Evolutionary conservation across 2,888 invertebrate genomes (phyloP).

Genomic region (Diarsia mendica): DNA sequence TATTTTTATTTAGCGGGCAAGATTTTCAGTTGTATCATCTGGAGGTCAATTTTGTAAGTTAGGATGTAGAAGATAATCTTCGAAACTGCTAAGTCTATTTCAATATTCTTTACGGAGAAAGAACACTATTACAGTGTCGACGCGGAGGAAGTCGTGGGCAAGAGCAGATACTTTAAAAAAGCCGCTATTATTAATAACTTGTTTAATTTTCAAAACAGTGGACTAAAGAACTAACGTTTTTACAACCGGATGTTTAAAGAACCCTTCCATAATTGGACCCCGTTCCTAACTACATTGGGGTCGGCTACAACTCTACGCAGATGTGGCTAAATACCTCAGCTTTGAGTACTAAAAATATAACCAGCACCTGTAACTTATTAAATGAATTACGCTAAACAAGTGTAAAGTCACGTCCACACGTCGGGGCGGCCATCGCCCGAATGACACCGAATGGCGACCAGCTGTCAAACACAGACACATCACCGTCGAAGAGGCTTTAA

Average conservation of each 20-base stretch:
- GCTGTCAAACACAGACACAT: constrained; percentile 59
- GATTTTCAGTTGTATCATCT: neutral
- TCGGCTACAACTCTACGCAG: constrained; percentile 7
- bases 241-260: neutral
- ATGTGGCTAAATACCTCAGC: constrained; percentile 26
- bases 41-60: neutral
- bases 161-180: neutral
- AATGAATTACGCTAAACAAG: constrained; percentile 33
- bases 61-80: neutral
- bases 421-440: constrained; percentile 24
- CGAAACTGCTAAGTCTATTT: neutral
- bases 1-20: neutral
- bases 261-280: neutral
- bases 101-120: neutral
- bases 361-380: constrained; percentile 40
- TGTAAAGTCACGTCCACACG: constrained; percentile 49
- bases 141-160: neutral
- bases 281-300: neutral
- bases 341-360: constrained; percentile 13
- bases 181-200: neutral
- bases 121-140: neutral
- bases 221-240: neutral
- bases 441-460: constrained; percentile 31
- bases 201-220: neutral
- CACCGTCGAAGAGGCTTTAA: constrained; percentile 56